Base-by-base conservation (phyloP, 2,888 invertebrate genomes). In the Melinaea marsaeus region DNA sequence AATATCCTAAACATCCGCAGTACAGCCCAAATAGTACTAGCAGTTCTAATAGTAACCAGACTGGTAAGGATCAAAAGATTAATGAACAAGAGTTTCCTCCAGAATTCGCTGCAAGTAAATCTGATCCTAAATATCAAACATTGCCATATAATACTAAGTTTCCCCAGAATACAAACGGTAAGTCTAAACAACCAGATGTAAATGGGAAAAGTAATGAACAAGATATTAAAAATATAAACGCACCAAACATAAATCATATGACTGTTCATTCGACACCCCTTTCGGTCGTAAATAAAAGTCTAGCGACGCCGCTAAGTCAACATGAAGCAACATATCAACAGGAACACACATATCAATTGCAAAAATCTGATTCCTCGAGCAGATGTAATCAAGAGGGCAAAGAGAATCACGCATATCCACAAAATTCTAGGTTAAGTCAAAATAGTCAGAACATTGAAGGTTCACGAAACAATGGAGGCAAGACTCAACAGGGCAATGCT, bases 91-190 rank as follows among this genome's bases (percentile, higher is more conserved):
- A 93, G 75, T 91, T 90, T 71, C 85, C 93, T 32, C 92, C 93
- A 62, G 94, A 95, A 77, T 95, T 96, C 79, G 93, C 93, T 66
- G 93, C 95, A 35, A 95, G 94, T 77, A 97, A 97, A 83, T 95
- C 95, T 62, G 97, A 97, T 84, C 96, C 95, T 54, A 98, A 96
- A 87, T 97, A 96, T 90, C 97, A 97, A 91, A 97, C 97, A 37
- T 90, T 97, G 85, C 97, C 97, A 74, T 96, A 96, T 88, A 97
- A 95, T 81, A 96, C 95, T 47, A 97, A 96, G 86, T 96, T 96
- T 82, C 94, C 94, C 88, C 94, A 93, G 84, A 81, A 88, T 71
- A 80, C 81, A 61, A 87, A 86, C 63, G 86, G 84, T 48, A 89
- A 90, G 75, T 68, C 80, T 69, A 90, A 89, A 78, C 73, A 75